Percentiles rank a stretch among this genome's conserved stretches.
Conservation (phyloP, 2,888 invertebrate species). For the Latrodectus elegans region DNA sequence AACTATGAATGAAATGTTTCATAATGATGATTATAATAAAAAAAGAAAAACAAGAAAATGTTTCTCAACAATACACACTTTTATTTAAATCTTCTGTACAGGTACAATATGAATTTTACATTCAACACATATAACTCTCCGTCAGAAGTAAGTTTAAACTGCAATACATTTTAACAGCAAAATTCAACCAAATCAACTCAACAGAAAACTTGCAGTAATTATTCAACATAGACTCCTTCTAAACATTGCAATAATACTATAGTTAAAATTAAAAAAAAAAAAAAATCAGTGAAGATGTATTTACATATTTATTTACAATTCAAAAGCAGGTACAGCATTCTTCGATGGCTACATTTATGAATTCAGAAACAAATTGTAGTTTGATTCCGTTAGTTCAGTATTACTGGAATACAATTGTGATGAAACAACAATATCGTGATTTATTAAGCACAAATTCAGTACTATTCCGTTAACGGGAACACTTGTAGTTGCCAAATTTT, state of each 20-base stretch:
- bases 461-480: no score
- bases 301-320: slow-evolving; percentile 30
- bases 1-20: no score
- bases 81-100: slow-evolving; percentile 66
- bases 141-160: slow-evolving; percentile 19
- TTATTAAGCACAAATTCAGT: no score
- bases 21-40: no score
- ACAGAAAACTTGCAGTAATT: slow-evolving; percentile 17
- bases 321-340: slow-evolving; percentile 40
- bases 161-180: slow-evolving; percentile 57
- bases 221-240: slow-evolving; percentile 15
- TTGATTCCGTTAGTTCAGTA: no score
- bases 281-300: neutral
- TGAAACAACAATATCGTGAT: no score
- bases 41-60: no score
- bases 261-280: no score
- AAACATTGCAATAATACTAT: slow-evolving; percentile 41
- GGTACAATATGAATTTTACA: slow-evolving; percentile 37
- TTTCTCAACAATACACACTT: slow-evolving; percentile 54
- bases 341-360: slow-evolving; percentile 2
- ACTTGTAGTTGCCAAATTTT: no score
- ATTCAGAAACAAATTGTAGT: neutral
- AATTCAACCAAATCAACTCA: slow-evolving; percentile 45
- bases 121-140: slow-evolving; percentile 54
- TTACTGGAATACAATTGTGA: no score